Base-by-base conservation (phyloP, 2,888 invertebrate species). In the Drosophila tripunctata region DNA sequence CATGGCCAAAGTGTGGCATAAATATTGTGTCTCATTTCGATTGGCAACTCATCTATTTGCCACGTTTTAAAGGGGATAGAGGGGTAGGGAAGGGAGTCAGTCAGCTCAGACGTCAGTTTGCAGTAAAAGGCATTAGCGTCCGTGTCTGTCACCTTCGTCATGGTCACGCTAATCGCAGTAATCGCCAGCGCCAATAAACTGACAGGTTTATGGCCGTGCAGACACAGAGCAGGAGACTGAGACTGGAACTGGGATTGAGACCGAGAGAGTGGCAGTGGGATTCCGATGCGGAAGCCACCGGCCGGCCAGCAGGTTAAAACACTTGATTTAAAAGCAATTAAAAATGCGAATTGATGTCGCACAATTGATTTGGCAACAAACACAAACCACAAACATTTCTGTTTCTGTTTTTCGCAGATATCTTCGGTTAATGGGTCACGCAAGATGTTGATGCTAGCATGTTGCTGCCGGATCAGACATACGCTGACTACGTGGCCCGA, bases 401-500 rank as follows among this genome's bases (percentile, higher is more conserved):
- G 1, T 6, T 15, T 27, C 27, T 27, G 24, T 61, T 63, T 73
- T 40, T 63, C 55, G 50, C 74, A 74, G 74, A 45, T 74, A 48
- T 44, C 62, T 36, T 62, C 43, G 67, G 76, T 72, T 73, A 62
- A 73, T 73, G 73, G 76, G 73, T 73, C 77, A 76, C 73, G 67
- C 77, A 72, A 61, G 60, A 66, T 67, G 76, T 41, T 66, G 71
- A 66, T 78, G 75, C 88, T 88, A n/a, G n/a, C n/a, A 94, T 94
- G 95, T 93, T 96, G 92, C 93, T 95, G 92, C 95, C 96, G 82
- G 96, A 96, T 92, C 95, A 96, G 93, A 95, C 95, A 86, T 96
- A 96, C 93, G 95, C 95, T 57, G 88, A 84, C 74, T 84, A 88
- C 47, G 83, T 85, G 71, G 75, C 69, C 64, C 85, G 72, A 57